These are phyloP conservation scores for Crypturellus undulatus DNA, from an alignment of 2,113 vertebrate species.

Conservation along the genomic window DNA sequence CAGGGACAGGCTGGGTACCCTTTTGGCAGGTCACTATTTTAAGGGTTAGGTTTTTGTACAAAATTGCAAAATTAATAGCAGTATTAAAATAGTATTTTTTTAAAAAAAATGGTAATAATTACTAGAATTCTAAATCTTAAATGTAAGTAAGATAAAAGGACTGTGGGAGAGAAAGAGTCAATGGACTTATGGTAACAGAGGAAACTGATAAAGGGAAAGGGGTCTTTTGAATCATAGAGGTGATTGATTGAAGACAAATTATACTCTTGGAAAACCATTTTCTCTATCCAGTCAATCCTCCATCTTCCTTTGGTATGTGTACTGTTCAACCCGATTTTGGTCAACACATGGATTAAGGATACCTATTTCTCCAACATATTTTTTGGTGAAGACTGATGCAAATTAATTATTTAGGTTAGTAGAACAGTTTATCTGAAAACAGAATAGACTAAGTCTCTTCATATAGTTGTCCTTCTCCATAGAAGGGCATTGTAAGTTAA, in stretches of 20 bases:
- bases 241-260: neutral
- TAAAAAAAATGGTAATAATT: neutral
- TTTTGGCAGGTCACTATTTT: neutral
- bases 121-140: neutral
- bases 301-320: neutral
- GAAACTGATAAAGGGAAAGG: neutral
- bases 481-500: neutral
- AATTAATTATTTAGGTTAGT: neutral
- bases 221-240: neutral
- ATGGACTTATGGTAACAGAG: accelerated
- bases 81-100: neutral
- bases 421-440: neutral
- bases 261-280: neutral
- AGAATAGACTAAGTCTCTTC: neutral
- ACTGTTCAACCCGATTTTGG: neutral
- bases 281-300: neutral
- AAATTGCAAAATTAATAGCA: neutral
- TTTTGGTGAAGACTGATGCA: neutral
- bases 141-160: neutral
- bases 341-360: neutral
- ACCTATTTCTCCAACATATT: neutral
- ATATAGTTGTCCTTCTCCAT: neutral
- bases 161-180: neutral
- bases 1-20: neutral
- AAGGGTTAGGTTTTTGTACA: neutral